A percentile compares a stretch with the other conserved stretches of the same genome.
These are phyloP conservation scores for Diadema setosum DNA, from an alignment of 35 echinoderm and acorn worm genomes.

Conservation along the genomic window DNA sequence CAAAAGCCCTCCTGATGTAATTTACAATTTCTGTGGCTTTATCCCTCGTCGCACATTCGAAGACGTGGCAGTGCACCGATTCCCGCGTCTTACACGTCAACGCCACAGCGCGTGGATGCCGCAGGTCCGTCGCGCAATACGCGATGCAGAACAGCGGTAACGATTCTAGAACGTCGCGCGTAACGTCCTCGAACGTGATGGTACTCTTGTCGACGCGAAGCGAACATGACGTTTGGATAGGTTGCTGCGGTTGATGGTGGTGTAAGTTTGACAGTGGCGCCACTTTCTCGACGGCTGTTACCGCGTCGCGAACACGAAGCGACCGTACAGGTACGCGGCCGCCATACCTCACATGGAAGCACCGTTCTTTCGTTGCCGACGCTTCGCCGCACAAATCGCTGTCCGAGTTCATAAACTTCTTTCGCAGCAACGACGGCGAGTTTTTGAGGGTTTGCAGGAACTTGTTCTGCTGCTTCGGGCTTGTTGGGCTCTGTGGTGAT, in stretches of 20 bases:
- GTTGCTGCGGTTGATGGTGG: not conserved
- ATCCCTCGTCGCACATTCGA: not conserved
- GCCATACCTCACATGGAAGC: not conserved
- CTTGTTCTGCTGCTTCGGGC: not conserved
- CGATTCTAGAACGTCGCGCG: not conserved
- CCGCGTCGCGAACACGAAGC: not conserved
- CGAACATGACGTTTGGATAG: not conserved
- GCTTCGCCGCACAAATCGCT: not conserved
- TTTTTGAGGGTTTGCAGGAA: not conserved
- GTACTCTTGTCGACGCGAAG: not conserved
- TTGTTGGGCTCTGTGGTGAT: not conserved
- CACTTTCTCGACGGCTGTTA: not conserved
- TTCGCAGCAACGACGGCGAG: conserved; percentile 1
- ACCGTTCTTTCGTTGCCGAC: not conserved
- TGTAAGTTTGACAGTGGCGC: not conserved
- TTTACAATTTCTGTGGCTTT: not conserved
- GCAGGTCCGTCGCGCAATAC: not conserved
- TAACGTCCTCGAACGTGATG: not conserved
- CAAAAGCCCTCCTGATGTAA: not conserved
- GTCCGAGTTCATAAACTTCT: not conserved
- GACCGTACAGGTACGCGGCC: conserved; percentile 7
- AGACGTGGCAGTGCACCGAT: not conserved
- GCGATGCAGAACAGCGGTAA: conserved; percentile 18
- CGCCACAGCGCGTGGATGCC: conserved; percentile 5
- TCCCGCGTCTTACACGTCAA: not conserved